phyloP scores from a whole-genome alignment of 2,113 vertebrate species.

The Peromyscus leucopus region DNA sequence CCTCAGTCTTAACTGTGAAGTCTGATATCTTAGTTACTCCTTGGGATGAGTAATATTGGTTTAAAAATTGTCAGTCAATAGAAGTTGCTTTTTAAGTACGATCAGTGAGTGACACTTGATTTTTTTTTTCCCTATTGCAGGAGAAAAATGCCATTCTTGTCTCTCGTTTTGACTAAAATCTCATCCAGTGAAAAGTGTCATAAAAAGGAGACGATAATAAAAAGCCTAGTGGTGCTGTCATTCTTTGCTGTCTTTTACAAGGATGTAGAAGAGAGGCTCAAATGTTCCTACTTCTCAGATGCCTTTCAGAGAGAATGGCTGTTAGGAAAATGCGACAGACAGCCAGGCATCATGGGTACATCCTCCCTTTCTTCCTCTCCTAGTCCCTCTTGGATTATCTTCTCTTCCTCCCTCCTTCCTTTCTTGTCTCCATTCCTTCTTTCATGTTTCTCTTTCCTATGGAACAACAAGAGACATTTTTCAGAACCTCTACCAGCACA shows the following conservation, averaged over 20 bases:
- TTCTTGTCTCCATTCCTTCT: rapidly evolving
- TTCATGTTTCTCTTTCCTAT: not conserved
- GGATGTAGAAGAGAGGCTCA: not conserved
- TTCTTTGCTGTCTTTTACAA: conserved; percentile 38
- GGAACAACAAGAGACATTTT: not conserved
- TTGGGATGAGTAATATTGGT: conserved; percentile 73
- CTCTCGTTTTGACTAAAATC: conserved; percentile 61
- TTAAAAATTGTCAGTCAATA: conserved; percentile 79
- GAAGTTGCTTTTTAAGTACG: conserved; percentile 63
- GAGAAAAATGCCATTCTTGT: conserved; percentile 68
- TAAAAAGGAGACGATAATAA: conserved; percentile 48
- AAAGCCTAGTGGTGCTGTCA: not conserved
- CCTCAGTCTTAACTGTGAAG: conserved; percentile 47
- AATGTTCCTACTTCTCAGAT: not conserved
- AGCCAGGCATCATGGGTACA: not conserved
- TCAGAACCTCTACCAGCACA: not conserved
- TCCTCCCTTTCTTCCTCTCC: not conserved
- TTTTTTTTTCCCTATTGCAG: not conserved
- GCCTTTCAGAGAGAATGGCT: not conserved
- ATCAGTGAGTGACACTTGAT: conserved; percentile 45
- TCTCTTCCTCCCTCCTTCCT: not conserved
- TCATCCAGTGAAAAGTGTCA: conserved; percentile 41
- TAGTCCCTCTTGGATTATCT: not conserved
- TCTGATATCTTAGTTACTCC: conserved; percentile 76
- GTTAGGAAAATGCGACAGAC: not conserved